These are phyloP conservation scores for Epirrhoe alternata DNA, from an alignment of 2,888 invertebrate genomes.

Conservation along the genomic window DNA sequence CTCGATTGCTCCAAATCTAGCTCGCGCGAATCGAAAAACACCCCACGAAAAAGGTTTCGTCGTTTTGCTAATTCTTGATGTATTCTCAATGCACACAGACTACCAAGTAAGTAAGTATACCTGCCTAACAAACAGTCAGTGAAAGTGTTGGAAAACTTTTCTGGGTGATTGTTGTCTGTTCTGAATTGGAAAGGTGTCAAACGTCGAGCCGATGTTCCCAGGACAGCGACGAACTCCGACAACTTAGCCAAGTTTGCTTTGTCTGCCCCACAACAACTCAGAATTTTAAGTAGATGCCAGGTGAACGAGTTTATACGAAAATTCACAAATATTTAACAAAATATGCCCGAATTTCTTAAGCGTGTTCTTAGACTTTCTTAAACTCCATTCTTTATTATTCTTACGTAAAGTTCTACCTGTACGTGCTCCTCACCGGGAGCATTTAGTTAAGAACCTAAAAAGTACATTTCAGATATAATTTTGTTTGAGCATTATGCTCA, in stretches of 20 bases:
- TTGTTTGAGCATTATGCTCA: too few relatives aligned
- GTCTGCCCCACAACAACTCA: constrained; percentile 65
- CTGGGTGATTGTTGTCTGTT: constrained; percentile 63
- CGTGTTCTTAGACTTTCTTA: constrained; percentile 10
- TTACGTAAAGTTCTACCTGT: not conserved
- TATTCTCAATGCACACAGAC: constrained; percentile 10
- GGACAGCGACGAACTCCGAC: constrained; percentile 55
- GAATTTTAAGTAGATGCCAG: constrained; percentile 77
- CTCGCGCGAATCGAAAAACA: not conserved
- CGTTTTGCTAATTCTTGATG: constrained; percentile 18
- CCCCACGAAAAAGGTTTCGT: constrained; percentile 4
- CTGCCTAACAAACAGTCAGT: constrained; percentile 38
- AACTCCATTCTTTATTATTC: not conserved
- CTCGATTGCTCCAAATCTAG: not conserved
- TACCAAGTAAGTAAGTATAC: constrained; percentile 29
- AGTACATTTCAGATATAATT: too few relatives aligned
- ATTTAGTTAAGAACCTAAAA: too few relatives aligned
- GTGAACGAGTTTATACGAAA: constrained; percentile 69
- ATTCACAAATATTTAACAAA: constrained; percentile 69
- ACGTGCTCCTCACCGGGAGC: not conserved
- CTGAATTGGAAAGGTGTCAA: constrained; percentile 65
- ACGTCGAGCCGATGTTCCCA: constrained; percentile 57
- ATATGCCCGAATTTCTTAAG: constrained; percentile 60
- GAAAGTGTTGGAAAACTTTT: constrained; percentile 61
- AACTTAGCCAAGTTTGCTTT: constrained; percentile 64